Conservation (phyloP, 2,113 vertebrate genomes). For the Motacilla tschutschensis region DNA sequence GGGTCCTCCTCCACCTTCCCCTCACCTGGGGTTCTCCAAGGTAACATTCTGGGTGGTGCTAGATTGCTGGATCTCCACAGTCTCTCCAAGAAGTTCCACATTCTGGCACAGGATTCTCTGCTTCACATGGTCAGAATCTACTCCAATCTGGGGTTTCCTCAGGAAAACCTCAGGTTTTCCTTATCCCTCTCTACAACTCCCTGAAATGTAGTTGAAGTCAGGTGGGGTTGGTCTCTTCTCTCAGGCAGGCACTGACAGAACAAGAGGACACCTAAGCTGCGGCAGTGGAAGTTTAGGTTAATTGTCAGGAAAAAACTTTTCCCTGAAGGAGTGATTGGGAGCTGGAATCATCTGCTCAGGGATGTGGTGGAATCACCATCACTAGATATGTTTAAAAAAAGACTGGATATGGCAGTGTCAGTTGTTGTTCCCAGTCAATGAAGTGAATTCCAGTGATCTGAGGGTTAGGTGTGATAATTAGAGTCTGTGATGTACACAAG, state of each 20-base stretch:
- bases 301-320: not conserved
- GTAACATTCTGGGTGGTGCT: not conserved
- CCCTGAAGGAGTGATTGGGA: not conserved
- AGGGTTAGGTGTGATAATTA: not conserved
- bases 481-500: not conserved
- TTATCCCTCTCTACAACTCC: not conserved
- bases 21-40: not conserved
- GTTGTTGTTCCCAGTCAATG: not conserved
- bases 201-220: not conserved
- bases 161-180: not conserved
- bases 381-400: not conserved
- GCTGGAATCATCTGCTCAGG: not conserved
- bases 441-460: not conserved
- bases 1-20: not conserved
- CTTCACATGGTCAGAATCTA: not conserved
- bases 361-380: not conserved
- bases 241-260: not conserved
- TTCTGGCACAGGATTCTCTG: not conserved
- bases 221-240: not conserved
- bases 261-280: not conserved
- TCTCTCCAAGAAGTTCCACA: not conserved
- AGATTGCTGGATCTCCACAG: not conserved
- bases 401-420: not conserved
- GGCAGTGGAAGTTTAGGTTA: not conserved
- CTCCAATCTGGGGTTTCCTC: not conserved